Conservation (phyloP, 2,888 invertebrate genomes). For the Epicampocera succincta region DNA sequence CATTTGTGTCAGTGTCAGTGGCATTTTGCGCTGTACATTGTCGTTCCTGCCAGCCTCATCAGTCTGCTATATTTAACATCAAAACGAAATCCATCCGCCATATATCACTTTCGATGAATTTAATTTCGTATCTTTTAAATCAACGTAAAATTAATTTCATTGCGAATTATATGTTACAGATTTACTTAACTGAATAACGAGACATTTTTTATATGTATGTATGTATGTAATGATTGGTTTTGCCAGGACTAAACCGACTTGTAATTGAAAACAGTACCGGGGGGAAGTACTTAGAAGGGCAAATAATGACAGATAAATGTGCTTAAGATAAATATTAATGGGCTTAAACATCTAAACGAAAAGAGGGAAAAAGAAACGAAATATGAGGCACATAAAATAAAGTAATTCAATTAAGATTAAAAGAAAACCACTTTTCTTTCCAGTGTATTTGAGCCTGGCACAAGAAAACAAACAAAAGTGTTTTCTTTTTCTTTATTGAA, state of each 20-base stretch:
- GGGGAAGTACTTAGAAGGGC: background rate
- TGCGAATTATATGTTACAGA: constrained; percentile 20
- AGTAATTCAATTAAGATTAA: constrained; percentile 41
- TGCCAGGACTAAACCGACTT: background rate
- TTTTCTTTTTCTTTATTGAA: too few species aligned
- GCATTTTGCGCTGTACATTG: too few species aligned
- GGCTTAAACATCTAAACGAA: background rate
- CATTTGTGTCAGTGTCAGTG: too few species aligned
- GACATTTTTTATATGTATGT: constrained; percentile 13
- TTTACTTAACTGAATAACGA: constrained; percentile 18
- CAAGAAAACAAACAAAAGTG: too few species aligned
- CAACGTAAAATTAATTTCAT: constrained; percentile 34
- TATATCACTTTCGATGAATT: constrained; percentile 23
- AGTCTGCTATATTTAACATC: background rate
- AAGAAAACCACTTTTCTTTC: background rate
- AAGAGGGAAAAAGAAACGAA: background rate
- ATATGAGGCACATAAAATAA: constrained; percentile 10
- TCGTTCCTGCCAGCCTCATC: background rate
- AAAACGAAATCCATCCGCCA: background rate
- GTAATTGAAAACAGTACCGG: background rate
- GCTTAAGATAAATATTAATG: constrained; percentile 32
- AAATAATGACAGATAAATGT: constrained; percentile 1
- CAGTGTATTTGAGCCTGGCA: background rate
- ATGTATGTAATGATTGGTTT: constrained; percentile 34
- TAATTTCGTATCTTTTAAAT: constrained; percentile 5